phyloP scores from a whole-genome alignment of 2,797 vertebrate species.

The Eulemur mongoz region DNA sequence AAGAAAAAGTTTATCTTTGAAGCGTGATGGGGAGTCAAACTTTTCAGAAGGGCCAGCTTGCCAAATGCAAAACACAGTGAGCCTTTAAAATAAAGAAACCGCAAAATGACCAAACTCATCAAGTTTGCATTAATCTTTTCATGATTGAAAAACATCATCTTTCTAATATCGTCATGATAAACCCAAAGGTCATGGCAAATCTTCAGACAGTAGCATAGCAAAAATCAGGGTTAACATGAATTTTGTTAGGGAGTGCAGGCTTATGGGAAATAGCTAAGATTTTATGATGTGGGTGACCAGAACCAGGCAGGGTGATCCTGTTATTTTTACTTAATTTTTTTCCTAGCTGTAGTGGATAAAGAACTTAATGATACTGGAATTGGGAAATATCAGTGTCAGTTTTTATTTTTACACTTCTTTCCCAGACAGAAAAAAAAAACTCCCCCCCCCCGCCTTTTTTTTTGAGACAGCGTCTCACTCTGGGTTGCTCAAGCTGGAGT shows the following conservation, averaged over 20 bases:
- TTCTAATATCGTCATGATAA: neutral
- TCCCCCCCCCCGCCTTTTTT: too few species aligned
- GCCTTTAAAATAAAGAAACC: neutral
- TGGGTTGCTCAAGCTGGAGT: too few species aligned
- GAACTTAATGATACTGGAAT: neutral
- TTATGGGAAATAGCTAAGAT: neutral
- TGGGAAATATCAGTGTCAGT: neutral
- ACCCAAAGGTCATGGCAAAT: neutral
- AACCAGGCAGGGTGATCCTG: neutral
- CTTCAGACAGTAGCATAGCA: neutral
- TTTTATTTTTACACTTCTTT: constrained; percentile 8
- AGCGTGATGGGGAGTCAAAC: neutral
- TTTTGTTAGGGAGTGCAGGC: neutral
- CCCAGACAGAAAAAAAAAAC: neutral
- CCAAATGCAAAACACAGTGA: neutral
- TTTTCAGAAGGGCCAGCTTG: neutral
- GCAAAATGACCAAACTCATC: neutral
- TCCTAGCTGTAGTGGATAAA: neutral
- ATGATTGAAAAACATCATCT: neutral
- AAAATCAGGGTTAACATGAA: neutral
- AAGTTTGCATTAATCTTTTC: neutral
- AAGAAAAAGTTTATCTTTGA: neutral
- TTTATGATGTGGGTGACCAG: neutral
- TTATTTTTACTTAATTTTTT: neutral
- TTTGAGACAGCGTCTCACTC: too few species aligned